A percentile compares a stretch with the other conserved stretches of the same genome.
Evolutionary conservation across 2,797 vertebrate genomes (phyloP).

Genomic region (Acropternis orthonyx): DNA sequence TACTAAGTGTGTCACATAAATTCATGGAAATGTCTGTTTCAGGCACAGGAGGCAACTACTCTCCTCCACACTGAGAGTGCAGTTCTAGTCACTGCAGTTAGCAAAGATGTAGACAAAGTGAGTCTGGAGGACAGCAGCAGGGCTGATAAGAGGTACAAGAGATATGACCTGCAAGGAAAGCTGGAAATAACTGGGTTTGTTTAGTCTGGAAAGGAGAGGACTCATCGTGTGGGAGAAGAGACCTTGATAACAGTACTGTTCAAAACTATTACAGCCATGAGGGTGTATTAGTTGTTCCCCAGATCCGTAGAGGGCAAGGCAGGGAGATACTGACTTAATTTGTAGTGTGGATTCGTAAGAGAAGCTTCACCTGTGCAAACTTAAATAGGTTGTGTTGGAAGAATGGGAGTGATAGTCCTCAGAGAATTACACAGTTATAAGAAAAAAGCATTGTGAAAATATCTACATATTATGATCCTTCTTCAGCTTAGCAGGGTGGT

Average conservation of each 20-base stretch:
- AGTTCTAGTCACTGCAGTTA: neutral
- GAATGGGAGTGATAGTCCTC: neutral
- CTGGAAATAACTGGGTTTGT: slow-evolving; percentile 39
- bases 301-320: neutral
- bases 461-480: neutral
- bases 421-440: neutral
- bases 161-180: neutral
- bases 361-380: neutral
- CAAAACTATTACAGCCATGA: neutral
- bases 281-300: neutral
- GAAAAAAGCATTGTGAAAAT: neutral
- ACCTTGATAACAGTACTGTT: neutral
- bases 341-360: neutral
- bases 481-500: neutral
- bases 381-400: neutral
- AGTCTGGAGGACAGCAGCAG: neutral
- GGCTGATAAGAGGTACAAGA: slow-evolving; percentile 41
- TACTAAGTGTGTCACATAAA: neutral
- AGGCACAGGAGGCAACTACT: neutral
- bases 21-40: neutral
- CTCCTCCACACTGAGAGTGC: neutral
- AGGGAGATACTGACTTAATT: neutral
- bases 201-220: slow-evolving; percentile 46
- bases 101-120: neutral
- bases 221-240: neutral